Evolutionary conservation across 2,888 invertebrate genomes (phyloP).

Genomic region (Caenorhabditis doughertyi): DNA sequence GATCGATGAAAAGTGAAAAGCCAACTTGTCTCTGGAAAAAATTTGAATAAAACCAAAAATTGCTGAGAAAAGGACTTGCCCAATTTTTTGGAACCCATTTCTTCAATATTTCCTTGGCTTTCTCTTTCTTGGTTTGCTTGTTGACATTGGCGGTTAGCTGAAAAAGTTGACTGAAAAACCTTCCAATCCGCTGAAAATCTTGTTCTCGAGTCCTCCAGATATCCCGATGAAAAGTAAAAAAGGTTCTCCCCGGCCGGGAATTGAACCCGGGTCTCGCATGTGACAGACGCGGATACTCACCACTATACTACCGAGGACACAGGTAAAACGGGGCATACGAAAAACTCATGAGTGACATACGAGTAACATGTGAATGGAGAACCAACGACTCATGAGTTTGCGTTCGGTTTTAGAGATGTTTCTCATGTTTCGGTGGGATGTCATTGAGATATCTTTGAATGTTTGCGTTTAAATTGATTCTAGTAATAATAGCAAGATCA

Average conservation of each 20-base stretch:
- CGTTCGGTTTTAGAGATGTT: too few relatives aligned
- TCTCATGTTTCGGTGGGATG: too few relatives aligned
- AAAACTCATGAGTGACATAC: too few relatives aligned
- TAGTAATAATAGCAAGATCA: too few relatives aligned
- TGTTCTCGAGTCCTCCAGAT: not conserved
- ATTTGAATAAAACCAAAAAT: not conserved
- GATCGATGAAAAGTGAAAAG: not conserved
- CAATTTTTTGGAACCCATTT: conserved; percentile 37
- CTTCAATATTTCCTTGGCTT: conserved; percentile 38
- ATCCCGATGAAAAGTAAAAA: not conserved
- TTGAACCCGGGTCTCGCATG: conserved; percentile 76
- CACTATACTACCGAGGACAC: conserved; percentile 73
- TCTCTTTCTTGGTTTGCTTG: conserved; percentile 18
- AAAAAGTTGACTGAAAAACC: conserved; percentile 1
- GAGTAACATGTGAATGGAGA: too few relatives aligned
- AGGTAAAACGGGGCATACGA: too few relatives aligned
- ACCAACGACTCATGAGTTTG: too few relatives aligned
- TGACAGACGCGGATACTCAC: conserved; percentile 76
- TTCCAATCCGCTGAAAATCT: not conserved
- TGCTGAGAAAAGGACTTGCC: not conserved
- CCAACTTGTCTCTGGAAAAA: not conserved
- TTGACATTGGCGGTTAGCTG: conserved; percentile 49
- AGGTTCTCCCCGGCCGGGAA: conserved; percentile 74
- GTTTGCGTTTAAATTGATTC: too few relatives aligned
- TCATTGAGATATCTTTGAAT: too few relatives aligned